phyloP scores from a whole-genome alignment of 2,888 invertebrate species.

The Leucania comma region DNA sequence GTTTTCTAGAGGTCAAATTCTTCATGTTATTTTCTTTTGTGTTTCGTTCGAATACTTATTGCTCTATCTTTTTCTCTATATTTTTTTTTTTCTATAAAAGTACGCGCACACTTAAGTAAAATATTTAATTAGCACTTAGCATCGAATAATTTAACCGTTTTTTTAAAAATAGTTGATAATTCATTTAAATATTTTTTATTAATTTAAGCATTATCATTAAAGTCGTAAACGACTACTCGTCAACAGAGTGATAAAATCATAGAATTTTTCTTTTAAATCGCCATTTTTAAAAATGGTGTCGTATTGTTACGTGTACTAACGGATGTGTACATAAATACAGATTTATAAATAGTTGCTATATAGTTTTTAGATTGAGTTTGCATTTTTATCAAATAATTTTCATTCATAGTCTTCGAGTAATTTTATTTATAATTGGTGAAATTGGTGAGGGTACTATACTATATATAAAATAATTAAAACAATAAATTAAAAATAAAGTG shows the following conservation, averaged over 20 bases:
- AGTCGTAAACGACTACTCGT: constrained; percentile 80
- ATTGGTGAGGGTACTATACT: not conserved
- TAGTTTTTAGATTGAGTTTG: constrained; percentile 41
- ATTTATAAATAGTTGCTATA: constrained; percentile 37
- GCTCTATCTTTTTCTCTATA: not conserved
- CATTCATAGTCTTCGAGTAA: constrained; percentile 14
- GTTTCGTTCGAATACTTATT: not conserved
- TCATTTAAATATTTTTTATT: constrained; percentile 45
- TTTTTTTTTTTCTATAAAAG: constrained; percentile 13
- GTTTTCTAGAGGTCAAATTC: not conserved
- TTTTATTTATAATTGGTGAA: not conserved
- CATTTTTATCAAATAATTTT: constrained; percentile 29
- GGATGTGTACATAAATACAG: constrained; percentile 49
- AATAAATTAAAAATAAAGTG: not conserved
- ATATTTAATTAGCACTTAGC: constrained; percentile 40
- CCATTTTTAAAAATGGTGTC: constrained; percentile 54
- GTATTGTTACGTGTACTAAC: constrained; percentile 53
- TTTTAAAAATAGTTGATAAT: constrained; percentile 44
- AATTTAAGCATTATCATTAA: constrained; percentile 63
- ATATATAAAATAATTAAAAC: not conserved
- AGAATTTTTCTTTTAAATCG: constrained; percentile 62
- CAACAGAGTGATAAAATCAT: constrained; percentile 85
- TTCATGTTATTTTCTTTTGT: too few relatives aligned
- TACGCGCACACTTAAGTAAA: constrained; percentile 23
- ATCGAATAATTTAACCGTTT: constrained; percentile 15